phyloP scores from a whole-genome alignment of 1,140 invertebrate genomes.

The Nymphalis io region DNA sequence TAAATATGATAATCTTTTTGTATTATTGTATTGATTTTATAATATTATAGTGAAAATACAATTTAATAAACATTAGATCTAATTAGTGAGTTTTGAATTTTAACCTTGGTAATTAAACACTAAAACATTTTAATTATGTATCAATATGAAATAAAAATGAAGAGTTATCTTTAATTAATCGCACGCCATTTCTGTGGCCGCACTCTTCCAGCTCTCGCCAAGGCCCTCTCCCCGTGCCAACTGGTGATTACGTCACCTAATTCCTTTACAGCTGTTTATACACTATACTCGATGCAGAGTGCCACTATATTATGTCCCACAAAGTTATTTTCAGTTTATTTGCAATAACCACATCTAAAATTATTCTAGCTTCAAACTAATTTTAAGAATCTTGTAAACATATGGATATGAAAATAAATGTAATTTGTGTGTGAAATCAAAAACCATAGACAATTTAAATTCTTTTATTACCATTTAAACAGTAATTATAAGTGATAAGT shows the following conservation, averaged over 20 bases:
- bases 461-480: slow-evolving; percentile 67
- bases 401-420: background rate
- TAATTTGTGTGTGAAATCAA: slow-evolving; percentile 20
- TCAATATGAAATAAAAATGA: too few relatives aligned
- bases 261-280: slow-evolving; percentile 48
- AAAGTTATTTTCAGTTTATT: slow-evolving; percentile 27
- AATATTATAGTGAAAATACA: too few relatives aligned
- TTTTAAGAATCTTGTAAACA: background rate
- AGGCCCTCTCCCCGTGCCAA: slow-evolving; percentile 52
- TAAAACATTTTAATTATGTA: too few relatives aligned
- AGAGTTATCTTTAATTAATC: too few relatives aligned
- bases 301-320: slow-evolving; percentile 21
- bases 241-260: slow-evolving; percentile 35
- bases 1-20: too few relatives aligned
- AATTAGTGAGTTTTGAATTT: too few relatives aligned
- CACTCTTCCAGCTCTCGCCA: slow-evolving; percentile 38
- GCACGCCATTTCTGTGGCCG: slow-evolving; percentile 16
- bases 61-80: too few relatives aligned
- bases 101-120: too few relatives aligned
- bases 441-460: slow-evolving; percentile 33
- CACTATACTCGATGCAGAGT: slow-evolving; percentile 9
- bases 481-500: slow-evolving; percentile 75
- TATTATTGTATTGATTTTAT: too few relatives aligned
- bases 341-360: background rate
- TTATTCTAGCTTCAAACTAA: background rate